Base-by-base conservation (phyloP, 2,888 invertebrate genomes). In the Elegia similella region DNA sequence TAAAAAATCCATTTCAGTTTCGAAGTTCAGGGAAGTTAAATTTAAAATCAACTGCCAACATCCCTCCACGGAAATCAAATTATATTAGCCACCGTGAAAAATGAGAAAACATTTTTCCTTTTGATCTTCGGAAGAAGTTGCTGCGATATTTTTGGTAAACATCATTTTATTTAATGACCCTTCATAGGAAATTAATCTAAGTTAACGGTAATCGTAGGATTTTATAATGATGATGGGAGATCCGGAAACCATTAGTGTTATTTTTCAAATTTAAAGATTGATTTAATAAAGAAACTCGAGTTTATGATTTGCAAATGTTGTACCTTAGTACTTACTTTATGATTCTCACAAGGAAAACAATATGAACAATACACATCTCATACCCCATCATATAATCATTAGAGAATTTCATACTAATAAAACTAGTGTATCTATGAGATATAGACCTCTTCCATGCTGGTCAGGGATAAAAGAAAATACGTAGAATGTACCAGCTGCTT, bases 31-130 rank as follows among this genome's bases (percentile, higher is more conserved):
- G 75, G 70, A 82, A 81, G 82, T 82, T 83, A 79, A 84, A 82
- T 82, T 85, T 84, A 78, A 86, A 86, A 84, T 85, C 80, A 82
- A 84, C 86, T 79, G 78, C 72, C 80, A 68, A 80, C 81, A 79
- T 82, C 75, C 76, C 78, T 78, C 76, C 73, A 68, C 70, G 78
- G 76, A 84, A 87, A 87, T 87, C 83, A 85, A 87, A 87, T 88
- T 87, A 87, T 84, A 79, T 80, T 79, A 72, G 80, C 79, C 80
- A 79, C 82, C 81, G 76, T 80, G 79, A 81, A 86, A 86, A 85
- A 81, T 82, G 77, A 66, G 75, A 79, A 82, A 84, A 82, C 72
- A 80, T 82, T 82, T 83, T 77, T 73, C 69, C 76, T 78, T 85
- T 86, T 82, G 84, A 86, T 85, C 80, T 79, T 64, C 70, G 75